Percentiles rank a stretch among this genome's conserved stretches.
Conservation (phyloP, 30 jellyfish, hydroid and myxozoan genomes). For the Aurelia aurita region DNA sequence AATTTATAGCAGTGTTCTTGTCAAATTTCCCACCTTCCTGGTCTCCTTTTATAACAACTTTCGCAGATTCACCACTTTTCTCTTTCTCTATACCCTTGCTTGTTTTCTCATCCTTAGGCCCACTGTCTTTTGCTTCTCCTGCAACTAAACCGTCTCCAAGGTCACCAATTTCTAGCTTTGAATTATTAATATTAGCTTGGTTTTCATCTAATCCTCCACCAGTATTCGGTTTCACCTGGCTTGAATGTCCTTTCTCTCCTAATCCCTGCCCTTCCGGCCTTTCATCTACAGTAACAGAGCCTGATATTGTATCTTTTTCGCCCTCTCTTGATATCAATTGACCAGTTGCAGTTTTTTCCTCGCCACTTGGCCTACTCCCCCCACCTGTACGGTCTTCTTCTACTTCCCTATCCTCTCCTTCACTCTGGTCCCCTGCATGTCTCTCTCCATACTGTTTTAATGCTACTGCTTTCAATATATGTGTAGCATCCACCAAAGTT, state of each 20-base stretch:
- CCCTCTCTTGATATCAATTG: too few relatives aligned
- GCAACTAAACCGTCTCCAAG: slow-evolving; percentile 55
- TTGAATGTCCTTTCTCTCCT: not conserved
- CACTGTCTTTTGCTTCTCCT: too few relatives aligned
- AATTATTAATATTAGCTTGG: slow-evolving; percentile 24
- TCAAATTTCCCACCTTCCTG: slow-evolving; percentile 15
- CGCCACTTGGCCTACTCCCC: too few relatives aligned
- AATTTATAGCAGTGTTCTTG: too few relatives aligned
- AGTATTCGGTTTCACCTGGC: not conserved
- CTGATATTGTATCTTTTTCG: not conserved
- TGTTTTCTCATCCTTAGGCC: too few relatives aligned
- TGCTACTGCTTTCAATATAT: slow-evolving; percentile 71
- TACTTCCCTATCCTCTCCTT: not conserved
- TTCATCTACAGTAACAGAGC: not conserved
- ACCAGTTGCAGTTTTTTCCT: too few relatives aligned
- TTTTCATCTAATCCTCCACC: not conserved
- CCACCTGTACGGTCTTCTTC: too few relatives aligned
- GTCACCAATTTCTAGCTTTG: slow-evolving; percentile 20
- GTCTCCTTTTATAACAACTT: not conserved
- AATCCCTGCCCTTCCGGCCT: not conserved
- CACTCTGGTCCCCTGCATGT: not conserved
- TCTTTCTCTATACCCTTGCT: not conserved
- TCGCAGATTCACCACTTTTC: not conserved
- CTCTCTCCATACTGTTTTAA: slow-evolving; percentile 16
- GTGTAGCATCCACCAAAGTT: slow-evolving; percentile 74